These are phyloP conservation scores for Drosophila tanythrix DNA, from an alignment of 2,888 invertebrate genomes.

Conservation along the genomic window DNA sequence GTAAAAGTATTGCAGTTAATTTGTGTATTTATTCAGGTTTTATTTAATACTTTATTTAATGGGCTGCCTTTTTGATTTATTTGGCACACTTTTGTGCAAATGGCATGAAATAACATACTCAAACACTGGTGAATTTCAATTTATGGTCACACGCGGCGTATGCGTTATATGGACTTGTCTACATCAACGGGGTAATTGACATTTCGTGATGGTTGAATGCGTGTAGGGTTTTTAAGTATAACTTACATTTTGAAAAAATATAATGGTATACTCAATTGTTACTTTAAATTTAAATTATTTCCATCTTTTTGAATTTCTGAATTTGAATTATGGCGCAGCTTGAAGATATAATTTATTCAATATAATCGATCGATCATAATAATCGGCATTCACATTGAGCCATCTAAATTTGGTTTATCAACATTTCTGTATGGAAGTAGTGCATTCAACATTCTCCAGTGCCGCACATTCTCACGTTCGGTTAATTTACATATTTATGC, in stretches of 20 bases:
- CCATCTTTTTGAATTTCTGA: background rate
- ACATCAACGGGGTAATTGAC: background rate
- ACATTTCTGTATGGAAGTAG: slow-evolving; percentile 21
- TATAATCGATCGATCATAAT: slow-evolving; percentile 14
- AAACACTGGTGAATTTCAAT: slow-evolving; percentile 35
- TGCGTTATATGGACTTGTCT: slow-evolving; percentile 49
- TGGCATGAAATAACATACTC: slow-evolving; percentile 52
- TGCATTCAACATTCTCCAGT: slow-evolving; percentile 45
- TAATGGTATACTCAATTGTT: background rate
- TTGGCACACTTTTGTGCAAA: slow-evolving; percentile 69
- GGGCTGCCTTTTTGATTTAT: slow-evolving; percentile 66
- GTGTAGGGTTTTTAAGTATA: background rate
- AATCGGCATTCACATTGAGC: slow-evolving; percentile 17
- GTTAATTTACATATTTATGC: slow-evolving; percentile 56
- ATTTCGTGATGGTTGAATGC: background rate
- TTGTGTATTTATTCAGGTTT: slow-evolving; percentile 62
- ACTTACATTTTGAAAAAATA: background rate
- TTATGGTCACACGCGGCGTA: slow-evolving; percentile 61
- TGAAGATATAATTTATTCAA: background rate
- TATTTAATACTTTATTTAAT: slow-evolving; percentile 62
- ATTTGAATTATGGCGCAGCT: background rate
- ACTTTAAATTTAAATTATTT: background rate
- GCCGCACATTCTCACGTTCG: slow-evolving; percentile 70
- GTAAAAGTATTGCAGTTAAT: slow-evolving; percentile 34
- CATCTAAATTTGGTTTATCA: slow-evolving; percentile 12